Evolutionary conservation across 1,140 invertebrate species (phyloP), one percentile per base, ranked within the genome.

Genomic region (Trichonephila clavata): DNA sequence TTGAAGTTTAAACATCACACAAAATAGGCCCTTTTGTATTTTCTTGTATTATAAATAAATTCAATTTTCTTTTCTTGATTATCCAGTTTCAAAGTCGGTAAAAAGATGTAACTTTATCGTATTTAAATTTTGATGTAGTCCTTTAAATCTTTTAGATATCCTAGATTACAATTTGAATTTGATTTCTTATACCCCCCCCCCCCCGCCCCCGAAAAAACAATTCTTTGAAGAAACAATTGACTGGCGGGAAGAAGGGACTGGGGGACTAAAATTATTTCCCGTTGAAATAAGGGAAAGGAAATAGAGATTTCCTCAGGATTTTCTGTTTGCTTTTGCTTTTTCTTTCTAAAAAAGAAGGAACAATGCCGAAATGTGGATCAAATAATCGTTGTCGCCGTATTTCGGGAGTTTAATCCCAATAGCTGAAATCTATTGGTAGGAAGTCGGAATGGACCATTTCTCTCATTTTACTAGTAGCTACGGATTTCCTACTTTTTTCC

Each of bases 361-460:
- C 86, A 87, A 87, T 87, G 86, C 39, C 50, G 86, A 87, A 87
- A 87, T 65, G 86, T 87, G 32, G 86, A 87, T 87, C 86, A 87
- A 87, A 87, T 87, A 87, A 87, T 87, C 86, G 86, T 65, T 65
- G 60, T 87, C 86, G 61, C 86, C 60, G 86, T 87, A 87, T 87
- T 87, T 87, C 86, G 86, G 21, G 27, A 87, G 24, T 87, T 87
- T 87, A 87, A 87, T 87, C 86, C 86, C 60, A 65, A 87, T 87
- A 27, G 86, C 13, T 86, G 21, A n/a, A 24, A n/a, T 32, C 21
- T 24, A 43, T 57, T 2, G 7, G 50, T 24, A 80, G 39, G 24
- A 80, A 80, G 39, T 27, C 5, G 50, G 21, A 59, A 59, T 21
- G 43, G 81, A 24, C 81, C 57, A n/a, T 84, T 32, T 84, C 21